Percentiles rank a stretch among this genome's conserved stretches.
Evolutionary conservation across 2,888 invertebrate species (phyloP).

Genomic region (Eupsilia transversa): DNA sequence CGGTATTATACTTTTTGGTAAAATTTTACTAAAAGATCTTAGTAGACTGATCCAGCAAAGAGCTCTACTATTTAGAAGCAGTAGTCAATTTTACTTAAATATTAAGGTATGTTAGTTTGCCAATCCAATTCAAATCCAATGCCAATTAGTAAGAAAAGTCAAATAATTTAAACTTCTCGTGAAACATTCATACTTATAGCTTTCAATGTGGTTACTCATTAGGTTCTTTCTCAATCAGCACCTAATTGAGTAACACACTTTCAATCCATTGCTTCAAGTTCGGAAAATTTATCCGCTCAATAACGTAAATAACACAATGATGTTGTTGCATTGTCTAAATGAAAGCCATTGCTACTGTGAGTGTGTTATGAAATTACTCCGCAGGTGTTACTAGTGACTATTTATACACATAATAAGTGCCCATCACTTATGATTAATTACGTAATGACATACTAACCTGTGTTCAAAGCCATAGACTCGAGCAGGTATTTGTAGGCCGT

Average conservation of each 20-base stretch:
- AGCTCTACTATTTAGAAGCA: neutral
- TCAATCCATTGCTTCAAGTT: no score
- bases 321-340: no score
- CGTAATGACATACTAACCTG: constrained; percentile 35
- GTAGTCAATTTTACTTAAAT: neutral
- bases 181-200: neutral
- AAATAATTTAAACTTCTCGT: neutral
- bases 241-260: no score
- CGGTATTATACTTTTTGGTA: no score
- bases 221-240: neutral
- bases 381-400: neutral
- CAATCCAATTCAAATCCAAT: no score
- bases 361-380: no score
- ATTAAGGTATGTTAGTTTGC: neutral
- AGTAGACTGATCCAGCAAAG: neutral
- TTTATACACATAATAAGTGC: neutral
- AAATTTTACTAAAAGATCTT: no score
- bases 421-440: neutral
- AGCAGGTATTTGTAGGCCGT: constrained; percentile 1
- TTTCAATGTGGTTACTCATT: neutral
- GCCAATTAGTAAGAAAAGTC: no score
- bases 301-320: no score
- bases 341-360: no score
- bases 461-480: neutral
- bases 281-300: no score